Evolutionary conservation across 2,797 vertebrate species (phyloP), one percentile per base, ranked within the genome.

Genomic region (Lerista edwardsae): DNA sequence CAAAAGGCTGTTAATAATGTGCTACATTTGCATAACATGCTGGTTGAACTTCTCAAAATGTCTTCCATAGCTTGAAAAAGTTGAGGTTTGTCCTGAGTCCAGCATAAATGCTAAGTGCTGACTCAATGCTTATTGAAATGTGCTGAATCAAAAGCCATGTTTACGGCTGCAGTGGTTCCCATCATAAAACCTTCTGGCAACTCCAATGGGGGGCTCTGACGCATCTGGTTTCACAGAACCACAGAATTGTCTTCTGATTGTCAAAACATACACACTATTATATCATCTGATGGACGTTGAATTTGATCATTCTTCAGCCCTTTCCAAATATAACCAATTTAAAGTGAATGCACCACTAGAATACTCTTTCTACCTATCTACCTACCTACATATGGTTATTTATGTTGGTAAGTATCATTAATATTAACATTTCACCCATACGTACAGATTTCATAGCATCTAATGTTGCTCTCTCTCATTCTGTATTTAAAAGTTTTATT

Each of bases 161-260:
- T 77, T 19, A 2, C 21, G 17, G 34, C n/a, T 36, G 34, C 21
- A 1, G 23, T 7, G 55, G 76, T 65, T 74, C 55, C 29, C 57
- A 23, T 83, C 31, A 47, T 31, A 27, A 69, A 88, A 12, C 2
- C 23, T 44, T 78, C 79, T 73, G 64, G n/a, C 55, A 21, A 23
- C 47, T 55, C 19, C 44, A 57, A 19, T 36, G 62, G 61, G 21
- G 62, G 41, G 6, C 62, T 36, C 44, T 36, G 74, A 55, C 79
- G 44, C 82, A 80, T 72, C 59, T 82, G 73, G 29, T 90, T 88
- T 84, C 55, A 76, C 55, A 25, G 36, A 86, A 79, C 79, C 84
- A 11, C 51, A 67, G 34, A 86, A 86, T 0, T 0, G 29, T 41
- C 55, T 92, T 75, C 14, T 47, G 64, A 79, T 62, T n/a, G n/a